Conservation (phyloP, 2,888 invertebrate genomes). For the Trilocha varians region DNA sequence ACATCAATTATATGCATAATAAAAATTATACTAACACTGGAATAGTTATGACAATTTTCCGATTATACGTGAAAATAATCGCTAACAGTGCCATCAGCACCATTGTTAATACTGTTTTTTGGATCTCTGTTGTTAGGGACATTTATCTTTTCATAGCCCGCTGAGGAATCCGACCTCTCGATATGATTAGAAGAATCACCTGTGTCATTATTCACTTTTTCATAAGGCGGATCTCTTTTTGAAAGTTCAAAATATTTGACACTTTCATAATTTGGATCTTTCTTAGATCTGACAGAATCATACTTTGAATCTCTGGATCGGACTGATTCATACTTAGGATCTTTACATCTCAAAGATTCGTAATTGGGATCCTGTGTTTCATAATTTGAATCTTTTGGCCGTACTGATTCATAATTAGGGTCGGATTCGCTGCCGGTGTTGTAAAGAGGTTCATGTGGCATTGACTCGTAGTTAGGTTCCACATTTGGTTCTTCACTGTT, state of each 20-base stretch:
- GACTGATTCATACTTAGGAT: constrained; percentile 74
- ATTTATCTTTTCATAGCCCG: constrained; percentile 59
- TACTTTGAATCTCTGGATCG: constrained; percentile 78
- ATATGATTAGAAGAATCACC: constrained; percentile 25
- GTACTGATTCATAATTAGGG: constrained; percentile 80
- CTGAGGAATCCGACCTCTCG: constrained; percentile 54
- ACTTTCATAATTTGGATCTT: constrained; percentile 87
- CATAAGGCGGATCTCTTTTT: constrained; percentile 78
- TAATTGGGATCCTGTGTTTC: constrained; percentile 80
- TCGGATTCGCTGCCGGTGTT: constrained; percentile 83
- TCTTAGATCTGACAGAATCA: constrained; percentile 76
- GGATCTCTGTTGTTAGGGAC: constrained; percentile 41
- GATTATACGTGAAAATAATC: constrained; percentile 66
- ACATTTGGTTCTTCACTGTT: constrained; percentile 68
- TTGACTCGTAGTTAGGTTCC: constrained; percentile 85
- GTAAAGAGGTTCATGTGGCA: constrained; percentile 76
- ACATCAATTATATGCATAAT: constrained; percentile 32
- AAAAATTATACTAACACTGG: constrained; percentile 15
- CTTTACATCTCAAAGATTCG: constrained; percentile 75
- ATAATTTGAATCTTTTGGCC: constrained; percentile 78
- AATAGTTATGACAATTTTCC: constrained; percentile 4
- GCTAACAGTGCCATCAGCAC: constrained; percentile 49
- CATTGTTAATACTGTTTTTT: constrained; percentile 60
- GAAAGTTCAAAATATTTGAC: constrained; percentile 80
- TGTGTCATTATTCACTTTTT: constrained; percentile 67